Percentiles rank a stretch among this genome's conserved stretches.
Evolutionary conservation across 2,888 invertebrate genomes (phyloP).

Genomic region (Catocala nupta): DNA sequence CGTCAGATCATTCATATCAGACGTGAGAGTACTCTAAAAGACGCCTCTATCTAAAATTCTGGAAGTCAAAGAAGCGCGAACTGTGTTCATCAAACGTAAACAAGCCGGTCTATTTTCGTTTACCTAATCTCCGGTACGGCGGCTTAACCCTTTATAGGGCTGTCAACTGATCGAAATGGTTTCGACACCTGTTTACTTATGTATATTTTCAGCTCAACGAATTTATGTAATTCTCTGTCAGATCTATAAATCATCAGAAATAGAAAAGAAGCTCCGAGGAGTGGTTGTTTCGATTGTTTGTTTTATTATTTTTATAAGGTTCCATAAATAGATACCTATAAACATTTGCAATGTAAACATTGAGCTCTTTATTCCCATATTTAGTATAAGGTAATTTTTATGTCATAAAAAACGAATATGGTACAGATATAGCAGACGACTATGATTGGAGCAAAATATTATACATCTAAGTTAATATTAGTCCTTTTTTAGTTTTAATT

Average conservation of each 20-base stretch:
- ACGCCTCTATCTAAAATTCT: slow-evolving; percentile 56
- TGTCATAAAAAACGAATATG: too few relatives aligned
- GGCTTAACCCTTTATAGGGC: slow-evolving; percentile 54
- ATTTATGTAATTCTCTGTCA: slow-evolving; percentile 5
- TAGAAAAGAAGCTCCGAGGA: background rate
- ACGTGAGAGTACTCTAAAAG: slow-evolving; percentile 31
- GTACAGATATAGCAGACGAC: too few relatives aligned
- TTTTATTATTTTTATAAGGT: too few relatives aligned
- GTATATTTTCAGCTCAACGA: slow-evolving; percentile 15
- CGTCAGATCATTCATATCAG: too few relatives aligned
- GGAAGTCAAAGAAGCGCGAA: slow-evolving; percentile 61
- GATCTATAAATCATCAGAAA: slow-evolving; percentile 7
- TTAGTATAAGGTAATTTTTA: too few relatives aligned
- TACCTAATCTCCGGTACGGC: slow-evolving; percentile 68
- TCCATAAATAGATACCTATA: too few relatives aligned
- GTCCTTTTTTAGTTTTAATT: too few relatives aligned
- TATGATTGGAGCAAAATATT: too few relatives aligned
- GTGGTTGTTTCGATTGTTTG: background rate
- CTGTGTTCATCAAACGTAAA: slow-evolving; percentile 64
- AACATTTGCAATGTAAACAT: too few relatives aligned
- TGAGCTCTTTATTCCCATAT: too few relatives aligned
- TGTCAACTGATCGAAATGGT: slow-evolving; percentile 46
- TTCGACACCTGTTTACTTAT: slow-evolving; percentile 29
- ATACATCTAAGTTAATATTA: too few relatives aligned
- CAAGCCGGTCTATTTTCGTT: slow-evolving; percentile 70